These are phyloP conservation scores for Sardinella longiceps DNA, from an alignment of 2,797 vertebrate genomes.

Conservation along the genomic window DNA sequence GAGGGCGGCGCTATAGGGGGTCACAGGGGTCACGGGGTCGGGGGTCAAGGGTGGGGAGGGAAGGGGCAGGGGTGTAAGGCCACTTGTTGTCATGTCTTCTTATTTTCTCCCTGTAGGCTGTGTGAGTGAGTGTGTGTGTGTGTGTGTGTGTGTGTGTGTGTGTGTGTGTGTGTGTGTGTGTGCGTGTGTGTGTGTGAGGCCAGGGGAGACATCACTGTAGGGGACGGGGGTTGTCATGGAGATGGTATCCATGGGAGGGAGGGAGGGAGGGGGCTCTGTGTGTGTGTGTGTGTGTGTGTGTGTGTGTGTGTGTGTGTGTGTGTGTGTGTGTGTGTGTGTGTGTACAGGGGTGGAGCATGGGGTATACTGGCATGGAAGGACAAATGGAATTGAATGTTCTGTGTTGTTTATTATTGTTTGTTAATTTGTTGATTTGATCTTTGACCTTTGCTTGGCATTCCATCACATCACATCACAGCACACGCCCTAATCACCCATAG, in stretches of 20 bases:
- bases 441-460: not conserved
- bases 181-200: not conserved
- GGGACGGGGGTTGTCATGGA: not conserved
- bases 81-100: not conserved
- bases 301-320: not conserved
- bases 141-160: not conserved
- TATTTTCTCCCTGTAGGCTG: not conserved
- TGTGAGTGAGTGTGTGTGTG: not conserved
- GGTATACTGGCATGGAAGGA: conserved; percentile 4
- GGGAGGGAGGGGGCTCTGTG: not conserved
- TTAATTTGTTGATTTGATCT: not conserved
- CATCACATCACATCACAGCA: too few species aligned
- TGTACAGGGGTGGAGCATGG: not conserved
- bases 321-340: conserved; percentile 11
- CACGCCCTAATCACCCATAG: too few species aligned
- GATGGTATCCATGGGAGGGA: not conserved
- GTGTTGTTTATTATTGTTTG: not conserved
- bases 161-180: too few species aligned
- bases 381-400: not conserved
- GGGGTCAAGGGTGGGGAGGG: not conserved
- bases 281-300: not conserved
- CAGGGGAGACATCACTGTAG: not conserved
- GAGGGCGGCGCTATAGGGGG: too few species aligned
- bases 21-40: not conserved
- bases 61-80: too few species aligned